Conservation (phyloP, 2,888 invertebrate species). For the Oegoconia quadripuncta region DNA sequence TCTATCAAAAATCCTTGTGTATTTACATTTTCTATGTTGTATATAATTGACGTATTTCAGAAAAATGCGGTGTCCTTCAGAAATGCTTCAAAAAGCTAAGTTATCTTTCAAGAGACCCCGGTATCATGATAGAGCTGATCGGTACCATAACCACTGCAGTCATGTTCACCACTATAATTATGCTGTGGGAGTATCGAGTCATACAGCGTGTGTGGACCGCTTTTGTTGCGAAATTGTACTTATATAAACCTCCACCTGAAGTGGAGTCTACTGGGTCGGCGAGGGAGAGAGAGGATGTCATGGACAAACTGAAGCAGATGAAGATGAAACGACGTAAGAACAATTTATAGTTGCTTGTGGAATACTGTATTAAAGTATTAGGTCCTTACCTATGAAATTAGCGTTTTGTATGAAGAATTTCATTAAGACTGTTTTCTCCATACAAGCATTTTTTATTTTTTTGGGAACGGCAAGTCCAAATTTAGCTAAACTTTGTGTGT, state of each 20-base stretch:
- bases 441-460: no score
- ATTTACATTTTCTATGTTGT: neutral
- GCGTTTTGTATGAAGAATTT: no score
- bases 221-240: slow-evolving; percentile 12
- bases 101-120: slow-evolving; percentile 37
- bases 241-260: neutral
- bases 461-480: no score
- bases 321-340: slow-evolving; percentile 29
- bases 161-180: slow-evolving; percentile 36
- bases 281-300: slow-evolving; percentile 36
- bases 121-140: slow-evolving; percentile 42
- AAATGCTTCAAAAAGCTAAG: slow-evolving; percentile 44
- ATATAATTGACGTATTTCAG: slow-evolving; percentile 29
- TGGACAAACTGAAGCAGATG: slow-evolving; percentile 33
- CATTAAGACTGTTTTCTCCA: no score
- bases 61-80: slow-evolving; percentile 60
- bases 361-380: no score
- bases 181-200: slow-evolving; percentile 52
- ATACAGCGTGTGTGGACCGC: slow-evolving; percentile 32
- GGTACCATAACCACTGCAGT: slow-evolving; percentile 37
- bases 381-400: no score
- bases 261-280: slow-evolving; percentile 25
- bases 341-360: no score
- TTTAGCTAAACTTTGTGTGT: no score
- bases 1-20: no score